Percentiles rank a stretch among this genome's conserved stretches.
Evolutionary conservation across 2,888 invertebrate genomes (phyloP).

Genomic region (Pseudococcus longispinus): DNA sequence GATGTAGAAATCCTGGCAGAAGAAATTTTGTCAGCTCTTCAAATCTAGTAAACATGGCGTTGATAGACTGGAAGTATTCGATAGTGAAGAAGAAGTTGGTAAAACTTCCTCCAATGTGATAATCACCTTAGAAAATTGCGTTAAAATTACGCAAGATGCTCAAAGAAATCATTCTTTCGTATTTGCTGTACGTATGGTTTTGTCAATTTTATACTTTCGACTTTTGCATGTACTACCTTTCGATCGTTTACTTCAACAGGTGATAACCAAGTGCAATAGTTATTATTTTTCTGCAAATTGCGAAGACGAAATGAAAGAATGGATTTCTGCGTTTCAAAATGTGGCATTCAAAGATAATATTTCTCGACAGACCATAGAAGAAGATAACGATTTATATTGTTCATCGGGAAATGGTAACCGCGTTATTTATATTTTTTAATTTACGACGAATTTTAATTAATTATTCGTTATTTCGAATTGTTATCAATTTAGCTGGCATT

Average conservation of each 20-base stretch:
- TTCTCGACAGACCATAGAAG: slow-evolving; percentile 74
- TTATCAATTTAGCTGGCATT: slow-evolving; percentile 66
- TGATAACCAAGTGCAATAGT: slow-evolving; percentile 75
- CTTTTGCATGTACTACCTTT: neutral
- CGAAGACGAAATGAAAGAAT: slow-evolving; percentile 75
- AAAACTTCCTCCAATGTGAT: slow-evolving; percentile 73
- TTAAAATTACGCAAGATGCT: slow-evolving; percentile 72
- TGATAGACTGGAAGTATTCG: slow-evolving; percentile 84
- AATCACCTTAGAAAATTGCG: slow-evolving; percentile 84
- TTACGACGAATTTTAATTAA: slow-evolving; percentile 24
- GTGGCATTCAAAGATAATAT: slow-evolving; percentile 79
- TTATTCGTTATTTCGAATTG: neutral
- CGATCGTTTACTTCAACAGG: slow-evolving; percentile 62
- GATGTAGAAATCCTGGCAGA: slow-evolving; percentile 84
- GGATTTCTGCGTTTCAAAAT: slow-evolving; percentile 80
- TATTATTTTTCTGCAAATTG: slow-evolving; percentile 71
- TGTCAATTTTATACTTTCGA: neutral
- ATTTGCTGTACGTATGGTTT: slow-evolving; percentile 64
- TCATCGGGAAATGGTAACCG: slow-evolving; percentile 73
- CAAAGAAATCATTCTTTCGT: slow-evolving; percentile 65
- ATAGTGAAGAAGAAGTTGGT: slow-evolving; percentile 75
- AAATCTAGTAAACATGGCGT: slow-evolving; percentile 85
- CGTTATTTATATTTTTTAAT: neutral
- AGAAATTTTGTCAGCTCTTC: slow-evolving; percentile 78
- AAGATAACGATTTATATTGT: slow-evolving; percentile 88